These are phyloP conservation scores for Cheilosia pagana DNA, from an alignment of 2,888 invertebrate species.

Conservation along the genomic window DNA sequence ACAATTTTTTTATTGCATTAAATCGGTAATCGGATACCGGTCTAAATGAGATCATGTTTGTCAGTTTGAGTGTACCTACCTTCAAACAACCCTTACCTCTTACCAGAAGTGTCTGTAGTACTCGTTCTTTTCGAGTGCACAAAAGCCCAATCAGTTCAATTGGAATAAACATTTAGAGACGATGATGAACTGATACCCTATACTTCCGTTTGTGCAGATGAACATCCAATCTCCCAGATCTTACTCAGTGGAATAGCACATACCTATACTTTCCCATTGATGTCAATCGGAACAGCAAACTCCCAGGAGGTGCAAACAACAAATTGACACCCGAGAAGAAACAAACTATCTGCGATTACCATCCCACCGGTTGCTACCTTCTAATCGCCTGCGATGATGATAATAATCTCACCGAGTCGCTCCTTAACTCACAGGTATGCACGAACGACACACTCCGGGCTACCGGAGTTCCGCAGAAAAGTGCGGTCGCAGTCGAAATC, in stretches of 20 bases:
- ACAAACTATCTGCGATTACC: constrained; percentile 47
- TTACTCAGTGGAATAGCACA: background rate
- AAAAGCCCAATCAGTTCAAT: too few species aligned
- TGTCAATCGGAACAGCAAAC: constrained; percentile 33
- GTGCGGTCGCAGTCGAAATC: constrained; percentile 26
- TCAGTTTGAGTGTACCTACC: too few species aligned
- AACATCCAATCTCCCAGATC: constrained; percentile 15
- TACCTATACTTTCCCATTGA: background rate
- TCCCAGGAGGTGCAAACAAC: constrained; percentile 43
- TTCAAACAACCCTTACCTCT: too few species aligned
- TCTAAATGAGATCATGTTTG: too few species aligned
- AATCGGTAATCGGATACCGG: too few species aligned
- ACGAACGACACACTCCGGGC: constrained; percentile 2
- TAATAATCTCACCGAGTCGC: constrained; percentile 59
- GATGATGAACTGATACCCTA: background rate
- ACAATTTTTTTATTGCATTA: too few species aligned
- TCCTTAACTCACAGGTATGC: constrained; percentile 40
- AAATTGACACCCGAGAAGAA: constrained; percentile 44
- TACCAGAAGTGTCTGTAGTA: too few species aligned
- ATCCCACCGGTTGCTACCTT: constrained; percentile 44
- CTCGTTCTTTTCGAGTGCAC: too few species aligned
- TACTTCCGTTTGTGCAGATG: background rate
- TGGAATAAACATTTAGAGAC: background rate
- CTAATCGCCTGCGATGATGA: constrained; percentile 49
- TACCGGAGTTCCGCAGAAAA: constrained; percentile 69